Conservation (phyloP, 2,113 vertebrate genomes). For the Bambusicola thoracicus region DNA sequence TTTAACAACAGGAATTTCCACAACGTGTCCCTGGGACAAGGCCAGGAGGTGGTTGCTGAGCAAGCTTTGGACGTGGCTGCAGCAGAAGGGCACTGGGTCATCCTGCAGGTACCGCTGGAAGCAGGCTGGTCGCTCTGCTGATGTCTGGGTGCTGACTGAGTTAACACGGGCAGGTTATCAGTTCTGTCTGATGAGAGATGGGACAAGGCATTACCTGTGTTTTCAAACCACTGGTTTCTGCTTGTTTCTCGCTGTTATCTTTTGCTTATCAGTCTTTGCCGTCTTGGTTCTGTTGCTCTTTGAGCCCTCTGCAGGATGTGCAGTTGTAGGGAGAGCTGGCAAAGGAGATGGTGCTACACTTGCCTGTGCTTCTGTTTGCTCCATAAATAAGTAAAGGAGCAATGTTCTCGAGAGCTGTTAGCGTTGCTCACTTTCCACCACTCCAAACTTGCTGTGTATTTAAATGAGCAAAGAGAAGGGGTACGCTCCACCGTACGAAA, state of each 20-base stretch:
- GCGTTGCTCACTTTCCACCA: rapidly evolving
- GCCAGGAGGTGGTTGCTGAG: conserved; percentile 92
- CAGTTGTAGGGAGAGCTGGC: background rate
- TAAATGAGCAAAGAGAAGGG: rapidly evolving
- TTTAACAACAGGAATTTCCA: conserved; percentile 93
- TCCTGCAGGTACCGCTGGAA: conserved; percentile 84
- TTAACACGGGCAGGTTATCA: rapidly evolving
- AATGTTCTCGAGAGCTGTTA: background rate
- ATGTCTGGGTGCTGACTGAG: background rate
- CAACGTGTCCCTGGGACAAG: conserved; percentile 94
- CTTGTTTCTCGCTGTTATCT: background rate
- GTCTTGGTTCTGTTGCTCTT: background rate
- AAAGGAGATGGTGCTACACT: background rate
- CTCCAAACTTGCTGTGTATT: background rate
- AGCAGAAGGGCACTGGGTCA: conserved; percentile 93
- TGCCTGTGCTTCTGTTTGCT: background rate
- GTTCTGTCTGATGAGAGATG: background rate
- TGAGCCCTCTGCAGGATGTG: background rate
- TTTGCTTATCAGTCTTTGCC: rapidly evolving
- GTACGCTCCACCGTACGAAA: rapidly evolving
- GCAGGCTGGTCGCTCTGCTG: background rate
- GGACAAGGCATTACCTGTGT: background rate
- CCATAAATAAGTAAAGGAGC: background rate
- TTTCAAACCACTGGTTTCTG: background rate
- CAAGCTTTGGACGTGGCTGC: conserved; percentile 87